Percentiles rank a stretch among this genome's conserved stretches.
phyloP scores from a whole-genome alignment of 1,140 invertebrate genomes.

The Diuraphis noxia region DNA sequence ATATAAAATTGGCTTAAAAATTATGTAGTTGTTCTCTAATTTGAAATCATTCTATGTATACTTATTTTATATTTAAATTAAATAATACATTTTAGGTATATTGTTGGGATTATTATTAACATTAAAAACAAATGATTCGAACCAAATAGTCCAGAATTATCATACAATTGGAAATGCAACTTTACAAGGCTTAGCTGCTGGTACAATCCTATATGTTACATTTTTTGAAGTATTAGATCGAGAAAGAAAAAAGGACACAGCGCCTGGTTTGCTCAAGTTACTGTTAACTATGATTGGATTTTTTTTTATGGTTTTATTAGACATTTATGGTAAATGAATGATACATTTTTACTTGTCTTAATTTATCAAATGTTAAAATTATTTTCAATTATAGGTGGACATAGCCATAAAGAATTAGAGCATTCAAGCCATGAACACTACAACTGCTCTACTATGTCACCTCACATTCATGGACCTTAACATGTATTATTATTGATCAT shows the following conservation, averaged over 20 bases:
- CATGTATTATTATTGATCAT: constrained; percentile 15
- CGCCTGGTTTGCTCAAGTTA: constrained; percentile 54
- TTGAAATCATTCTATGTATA: not conserved
- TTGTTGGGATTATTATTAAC: constrained; percentile 55
- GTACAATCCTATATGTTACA: constrained; percentile 70
- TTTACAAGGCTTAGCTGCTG: constrained; percentile 68
- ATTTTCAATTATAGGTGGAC: not conserved
- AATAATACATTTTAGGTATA: constrained; percentile 53
- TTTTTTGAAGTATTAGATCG: constrained; percentile 70
- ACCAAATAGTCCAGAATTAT: not conserved
- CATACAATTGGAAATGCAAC: constrained; percentile 53
- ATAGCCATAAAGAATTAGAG: not conserved
- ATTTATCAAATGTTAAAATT: not conserved
- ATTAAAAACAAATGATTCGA: constrained; percentile 32
- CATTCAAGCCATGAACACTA: not conserved
- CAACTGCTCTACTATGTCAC: not conserved
- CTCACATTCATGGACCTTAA: constrained; percentile 22
- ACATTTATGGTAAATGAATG: constrained; percentile 54
- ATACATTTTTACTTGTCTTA: not conserved
- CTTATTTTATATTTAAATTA: not conserved
- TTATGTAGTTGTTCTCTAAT: not conserved
- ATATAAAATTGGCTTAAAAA: too few relatives aligned
- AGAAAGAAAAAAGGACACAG: constrained; percentile 52
- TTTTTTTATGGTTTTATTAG: constrained; percentile 54
- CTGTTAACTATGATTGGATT: constrained; percentile 55